These are phyloP conservation scores for Drosophila tristis DNA, from an alignment of 1,140 invertebrate species.

Conservation along the genomic window DNA sequence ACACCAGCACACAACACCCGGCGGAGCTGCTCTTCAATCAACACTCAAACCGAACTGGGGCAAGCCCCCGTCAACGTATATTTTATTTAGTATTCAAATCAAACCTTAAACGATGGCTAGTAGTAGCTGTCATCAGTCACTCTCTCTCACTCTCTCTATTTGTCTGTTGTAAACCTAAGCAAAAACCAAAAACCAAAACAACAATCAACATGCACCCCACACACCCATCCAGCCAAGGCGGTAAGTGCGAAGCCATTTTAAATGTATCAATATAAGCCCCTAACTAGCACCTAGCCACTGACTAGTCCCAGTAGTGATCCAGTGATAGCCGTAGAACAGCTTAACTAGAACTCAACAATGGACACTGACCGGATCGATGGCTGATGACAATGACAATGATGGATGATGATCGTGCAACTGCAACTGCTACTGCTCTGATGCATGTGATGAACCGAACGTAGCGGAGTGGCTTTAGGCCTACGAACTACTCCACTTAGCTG, in stretches of 20 bases:
- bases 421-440: conserved; percentile 39
- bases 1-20: conserved; percentile 6
- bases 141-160: conserved; percentile 32
- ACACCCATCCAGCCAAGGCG: conserved; percentile 65
- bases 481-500: conserved; percentile 53
- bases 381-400: conserved; percentile 1
- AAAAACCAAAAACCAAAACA: conserved; percentile 40
- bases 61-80: conserved; percentile 23
- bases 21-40: conserved; percentile 66
- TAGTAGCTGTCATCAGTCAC: conserved; percentile 39
- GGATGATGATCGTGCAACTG: conserved; percentile 24
- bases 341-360: conserved; percentile 50
- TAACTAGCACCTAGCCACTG: conserved; percentile 36
- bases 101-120: conserved; percentile 15
- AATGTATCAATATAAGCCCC: neutral
- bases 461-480: conserved; percentile 50
- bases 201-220: conserved; percentile 66
- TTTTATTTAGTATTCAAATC: conserved; percentile 10
- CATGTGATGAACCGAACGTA: conserved; percentile 48
- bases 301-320: conserved; percentile 56
- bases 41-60: conserved; percentile 51
- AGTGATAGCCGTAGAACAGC: conserved; percentile 22
- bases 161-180: conserved; percentile 52
- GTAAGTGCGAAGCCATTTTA: conserved; percentile 74
- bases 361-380: conserved; percentile 25